These are phyloP conservation scores for Chironomus tentans DNA, from an alignment of 2,888 invertebrate genomes.

Conservation along the genomic window DNA sequence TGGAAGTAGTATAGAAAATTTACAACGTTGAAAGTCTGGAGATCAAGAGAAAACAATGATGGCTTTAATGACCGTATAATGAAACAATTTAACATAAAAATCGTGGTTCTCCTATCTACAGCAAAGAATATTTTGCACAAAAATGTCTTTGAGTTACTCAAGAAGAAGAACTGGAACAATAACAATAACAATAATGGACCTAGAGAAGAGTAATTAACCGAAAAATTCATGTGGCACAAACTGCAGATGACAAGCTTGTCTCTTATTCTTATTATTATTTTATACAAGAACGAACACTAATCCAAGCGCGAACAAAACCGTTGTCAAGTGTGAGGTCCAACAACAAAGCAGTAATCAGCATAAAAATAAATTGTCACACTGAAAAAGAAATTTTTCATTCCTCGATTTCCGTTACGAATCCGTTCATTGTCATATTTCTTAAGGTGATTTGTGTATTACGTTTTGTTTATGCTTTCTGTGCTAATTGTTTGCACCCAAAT, in stretches of 20 bases:
- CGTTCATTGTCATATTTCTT: background rate
- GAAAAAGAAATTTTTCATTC: background rate
- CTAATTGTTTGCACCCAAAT: background rate
- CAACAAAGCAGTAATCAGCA: background rate
- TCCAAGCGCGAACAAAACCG: background rate
- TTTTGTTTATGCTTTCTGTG: background rate
- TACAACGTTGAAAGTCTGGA: background rate
- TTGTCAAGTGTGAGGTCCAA: background rate
- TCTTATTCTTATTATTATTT: background rate
- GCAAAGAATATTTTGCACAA: background rate
- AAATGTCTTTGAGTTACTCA: background rate
- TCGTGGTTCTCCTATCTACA: background rate
- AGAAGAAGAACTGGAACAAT: background rate
- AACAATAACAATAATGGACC: no score
- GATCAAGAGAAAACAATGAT: conserved; percentile 4
- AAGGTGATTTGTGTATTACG: no score
- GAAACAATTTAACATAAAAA: conserved; percentile 14
- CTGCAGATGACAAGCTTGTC: background rate
- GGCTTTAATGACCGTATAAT: conserved; percentile 12
- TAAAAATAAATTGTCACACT: background rate
- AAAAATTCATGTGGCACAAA: background rate
- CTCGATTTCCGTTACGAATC: background rate
- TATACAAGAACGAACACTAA: background rate
- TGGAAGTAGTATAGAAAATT: background rate
- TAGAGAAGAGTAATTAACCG: background rate